These are phyloP conservation scores for Dromococcyx pavoninus DNA, from an alignment of 2,797 vertebrate genomes.

Conservation along the genomic window DNA sequence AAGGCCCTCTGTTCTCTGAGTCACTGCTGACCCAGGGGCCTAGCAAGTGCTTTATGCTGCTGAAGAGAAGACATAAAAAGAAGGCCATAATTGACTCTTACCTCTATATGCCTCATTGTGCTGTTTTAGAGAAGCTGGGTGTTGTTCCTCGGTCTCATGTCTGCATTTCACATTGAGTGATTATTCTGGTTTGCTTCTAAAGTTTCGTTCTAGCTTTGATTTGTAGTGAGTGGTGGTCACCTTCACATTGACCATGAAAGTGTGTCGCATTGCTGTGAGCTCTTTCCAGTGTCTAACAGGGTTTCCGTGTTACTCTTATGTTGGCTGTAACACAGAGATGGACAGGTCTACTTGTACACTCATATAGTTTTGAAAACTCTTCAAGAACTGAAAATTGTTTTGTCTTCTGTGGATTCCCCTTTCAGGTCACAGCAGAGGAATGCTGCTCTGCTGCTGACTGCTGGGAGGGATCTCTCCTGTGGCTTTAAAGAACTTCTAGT, in stretches of 20 bases:
- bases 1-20: constrained; percentile 41
- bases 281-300: background rate
- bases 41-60: background rate
- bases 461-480: background rate
- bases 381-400: background rate
- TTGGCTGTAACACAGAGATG: background rate
- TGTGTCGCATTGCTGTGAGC: background rate
- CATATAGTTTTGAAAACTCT: background rate
- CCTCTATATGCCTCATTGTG: background rate
- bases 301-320: background rate
- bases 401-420: background rate
- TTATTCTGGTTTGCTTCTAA: background rate
- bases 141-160: constrained; percentile 35
- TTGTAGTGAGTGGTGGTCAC: background rate
- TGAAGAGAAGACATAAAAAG: constrained; percentile 17
- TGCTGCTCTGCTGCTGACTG: background rate
- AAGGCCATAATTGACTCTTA: background rate
- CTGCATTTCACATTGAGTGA: background rate
- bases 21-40: constrained; percentile 36
- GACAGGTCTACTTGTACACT: background rate
- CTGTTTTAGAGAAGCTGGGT: constrained; percentile 13
- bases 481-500: background rate
- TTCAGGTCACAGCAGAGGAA: background rate
- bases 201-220: background rate
- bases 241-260: background rate